Percentiles rank a stretch among this genome's conserved stretches.
These are phyloP conservation scores for Lysandra coridon DNA, from an alignment of 2,888 invertebrate genomes.

Conservation along the genomic window DNA sequence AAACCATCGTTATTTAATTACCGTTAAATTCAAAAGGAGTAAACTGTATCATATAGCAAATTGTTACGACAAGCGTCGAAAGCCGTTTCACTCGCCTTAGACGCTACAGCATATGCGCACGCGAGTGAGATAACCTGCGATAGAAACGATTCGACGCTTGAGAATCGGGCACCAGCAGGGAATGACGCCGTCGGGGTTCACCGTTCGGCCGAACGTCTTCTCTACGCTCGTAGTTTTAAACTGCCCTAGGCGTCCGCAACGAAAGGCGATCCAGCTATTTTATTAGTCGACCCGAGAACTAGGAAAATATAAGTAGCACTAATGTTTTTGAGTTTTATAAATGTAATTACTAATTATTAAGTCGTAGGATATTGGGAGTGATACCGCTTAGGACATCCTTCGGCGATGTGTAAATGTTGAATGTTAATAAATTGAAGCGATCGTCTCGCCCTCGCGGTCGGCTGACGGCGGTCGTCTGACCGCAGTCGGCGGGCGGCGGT, in stretches of 20 bases:
- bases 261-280: conserved; percentile 15
- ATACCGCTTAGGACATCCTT: conserved; percentile 67
- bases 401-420: conserved; percentile 73
- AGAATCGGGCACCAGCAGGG: background rate
- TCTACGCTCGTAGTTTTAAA: background rate
- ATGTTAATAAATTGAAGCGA: conserved; percentile 61
- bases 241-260: background rate
- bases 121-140: background rate
- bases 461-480: background rate
- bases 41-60: background rate
- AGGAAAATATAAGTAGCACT: conserved; percentile 32
- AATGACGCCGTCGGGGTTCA: background rate
- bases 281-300: conserved; percentile 29
- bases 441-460: conserved; percentile 54
- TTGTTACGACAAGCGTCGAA: background rate
- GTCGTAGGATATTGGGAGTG: conserved; percentile 57
- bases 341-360: conserved; percentile 38
- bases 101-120: background rate
- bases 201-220: background rate
- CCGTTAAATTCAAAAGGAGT: background rate
- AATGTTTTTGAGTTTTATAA: conserved; percentile 35
- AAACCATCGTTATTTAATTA: background rate
- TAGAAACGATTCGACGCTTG: background rate
- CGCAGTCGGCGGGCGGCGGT: background rate
- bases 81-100: background rate